Percentiles rank a stretch among this genome's conserved stretches.
Evolutionary conservation across 2,113 vertebrate genomes (phyloP).

Genomic region (Petrocephalus microphthalmus): DNA sequence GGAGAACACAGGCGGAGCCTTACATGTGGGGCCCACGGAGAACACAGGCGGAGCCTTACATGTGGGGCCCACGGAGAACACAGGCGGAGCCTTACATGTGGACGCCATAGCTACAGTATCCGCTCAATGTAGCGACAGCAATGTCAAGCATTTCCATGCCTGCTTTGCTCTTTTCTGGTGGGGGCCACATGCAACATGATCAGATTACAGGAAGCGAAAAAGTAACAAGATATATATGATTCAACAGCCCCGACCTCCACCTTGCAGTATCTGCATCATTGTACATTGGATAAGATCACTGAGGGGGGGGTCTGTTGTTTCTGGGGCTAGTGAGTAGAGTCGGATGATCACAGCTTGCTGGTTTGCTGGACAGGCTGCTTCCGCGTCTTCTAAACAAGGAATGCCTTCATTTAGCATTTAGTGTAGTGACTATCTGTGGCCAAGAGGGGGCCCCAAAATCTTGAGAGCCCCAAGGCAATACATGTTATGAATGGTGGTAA

Average conservation of each 20-base stretch:
- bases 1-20: too few relatives aligned
- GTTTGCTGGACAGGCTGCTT: neutral
- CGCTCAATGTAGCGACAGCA: neutral
- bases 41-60: too few relatives aligned
- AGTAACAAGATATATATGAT: neutral
- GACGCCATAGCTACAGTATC: neutral
- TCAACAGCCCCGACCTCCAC: neutral
- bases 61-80: too few relatives aligned
- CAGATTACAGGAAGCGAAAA: neutral
- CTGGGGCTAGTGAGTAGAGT: neutral
- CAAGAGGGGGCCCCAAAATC: neutral
- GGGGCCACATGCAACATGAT: neutral
- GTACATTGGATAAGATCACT: neutral
- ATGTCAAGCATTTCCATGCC: neutral
- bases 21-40: too few relatives aligned
- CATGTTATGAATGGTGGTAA: neutral
- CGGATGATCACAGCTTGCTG: neutral
- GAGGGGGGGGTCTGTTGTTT: neutral
- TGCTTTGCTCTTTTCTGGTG: neutral
- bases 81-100: too few relatives aligned
- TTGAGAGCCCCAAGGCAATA: neutral
- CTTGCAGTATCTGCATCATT: neutral
- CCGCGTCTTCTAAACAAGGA: neutral
- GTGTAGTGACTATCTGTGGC: neutral
- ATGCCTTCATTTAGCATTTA: neutral